phyloP scores from a whole-genome alignment of 2,113 vertebrate species.

The Alligator mississippiensis region DNA sequence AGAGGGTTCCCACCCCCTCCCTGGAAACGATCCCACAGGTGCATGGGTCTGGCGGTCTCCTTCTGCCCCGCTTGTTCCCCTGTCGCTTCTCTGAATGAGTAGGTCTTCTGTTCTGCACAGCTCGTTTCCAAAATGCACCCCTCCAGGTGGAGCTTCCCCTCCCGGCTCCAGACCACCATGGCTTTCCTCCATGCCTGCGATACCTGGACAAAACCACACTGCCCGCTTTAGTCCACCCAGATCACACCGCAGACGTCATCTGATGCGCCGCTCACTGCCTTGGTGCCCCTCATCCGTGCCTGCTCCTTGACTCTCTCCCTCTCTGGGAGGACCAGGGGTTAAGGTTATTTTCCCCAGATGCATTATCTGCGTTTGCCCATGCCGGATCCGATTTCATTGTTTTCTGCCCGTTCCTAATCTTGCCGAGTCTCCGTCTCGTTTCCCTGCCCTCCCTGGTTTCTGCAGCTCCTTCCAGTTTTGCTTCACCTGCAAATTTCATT shows the following conservation, averaged over 20 bases:
- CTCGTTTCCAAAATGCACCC: neutral
- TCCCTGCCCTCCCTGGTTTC: neutral
- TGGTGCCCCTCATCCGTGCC: neutral
- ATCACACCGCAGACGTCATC: neutral
- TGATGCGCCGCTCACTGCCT: neutral
- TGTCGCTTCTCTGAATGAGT: neutral
- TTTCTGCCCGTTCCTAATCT: neutral
- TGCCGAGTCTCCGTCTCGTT: accelerated
- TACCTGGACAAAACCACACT: neutral
- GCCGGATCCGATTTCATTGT: neutral
- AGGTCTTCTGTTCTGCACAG: neutral
- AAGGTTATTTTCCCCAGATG: neutral
- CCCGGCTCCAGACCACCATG: neutral
- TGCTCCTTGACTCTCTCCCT: neutral
- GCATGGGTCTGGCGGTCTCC: neutral
- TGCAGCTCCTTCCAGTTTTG: neutral
- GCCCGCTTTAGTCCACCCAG: neutral
- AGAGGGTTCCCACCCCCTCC: neutral
- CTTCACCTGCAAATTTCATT: neutral
- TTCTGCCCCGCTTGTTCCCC: neutral
- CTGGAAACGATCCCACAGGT: neutral
- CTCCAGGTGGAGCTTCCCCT: neutral
- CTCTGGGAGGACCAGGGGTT: neutral
- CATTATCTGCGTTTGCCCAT: neutral
- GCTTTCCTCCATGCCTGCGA: neutral